These are phyloP conservation scores for Phaetusa simplex DNA, from an alignment of 2,113 vertebrate genomes.

Conservation along the genomic window DNA sequence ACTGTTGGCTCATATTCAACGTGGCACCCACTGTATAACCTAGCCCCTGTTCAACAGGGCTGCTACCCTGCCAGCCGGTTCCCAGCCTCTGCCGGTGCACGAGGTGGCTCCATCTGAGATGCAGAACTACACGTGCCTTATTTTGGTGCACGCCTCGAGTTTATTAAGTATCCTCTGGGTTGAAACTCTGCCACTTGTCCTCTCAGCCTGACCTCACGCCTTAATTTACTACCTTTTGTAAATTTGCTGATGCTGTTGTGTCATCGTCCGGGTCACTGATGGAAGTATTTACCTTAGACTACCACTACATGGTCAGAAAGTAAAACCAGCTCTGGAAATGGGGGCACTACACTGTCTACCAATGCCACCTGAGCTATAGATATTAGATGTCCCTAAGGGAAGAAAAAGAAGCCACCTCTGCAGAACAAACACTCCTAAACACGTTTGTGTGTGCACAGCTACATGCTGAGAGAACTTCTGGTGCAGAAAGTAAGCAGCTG, in stretches of 20 bases:
- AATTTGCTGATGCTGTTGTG: not conserved
- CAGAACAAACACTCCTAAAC: not conserved
- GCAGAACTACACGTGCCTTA: not conserved
- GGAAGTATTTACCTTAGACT: not conserved
- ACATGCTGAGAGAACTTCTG: not conserved
- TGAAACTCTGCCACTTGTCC: not conserved
- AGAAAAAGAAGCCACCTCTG: not conserved
- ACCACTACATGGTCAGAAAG: not conserved
- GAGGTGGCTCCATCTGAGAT: not conserved
- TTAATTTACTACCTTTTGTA: not conserved
- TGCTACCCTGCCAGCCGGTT: not conserved
- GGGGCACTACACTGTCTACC: not conserved
- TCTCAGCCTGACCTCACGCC: not conserved
- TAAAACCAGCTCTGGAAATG: not conserved
- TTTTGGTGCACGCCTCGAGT: not conserved
- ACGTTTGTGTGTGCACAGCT: not conserved
- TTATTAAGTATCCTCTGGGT: not conserved
- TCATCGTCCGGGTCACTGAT: not conserved
- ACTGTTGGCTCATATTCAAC: not conserved
- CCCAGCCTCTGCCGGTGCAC: not conserved
- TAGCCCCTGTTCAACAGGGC: not conserved
- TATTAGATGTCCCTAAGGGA: not conserved
- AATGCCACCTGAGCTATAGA: not conserved
- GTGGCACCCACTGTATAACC: not conserved
- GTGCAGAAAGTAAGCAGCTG: not conserved